Evolutionary conservation across 2,113 vertebrate species (phyloP), one percentile per base, ranked within the genome.

Genomic region (Saiga tatarica): DNA sequence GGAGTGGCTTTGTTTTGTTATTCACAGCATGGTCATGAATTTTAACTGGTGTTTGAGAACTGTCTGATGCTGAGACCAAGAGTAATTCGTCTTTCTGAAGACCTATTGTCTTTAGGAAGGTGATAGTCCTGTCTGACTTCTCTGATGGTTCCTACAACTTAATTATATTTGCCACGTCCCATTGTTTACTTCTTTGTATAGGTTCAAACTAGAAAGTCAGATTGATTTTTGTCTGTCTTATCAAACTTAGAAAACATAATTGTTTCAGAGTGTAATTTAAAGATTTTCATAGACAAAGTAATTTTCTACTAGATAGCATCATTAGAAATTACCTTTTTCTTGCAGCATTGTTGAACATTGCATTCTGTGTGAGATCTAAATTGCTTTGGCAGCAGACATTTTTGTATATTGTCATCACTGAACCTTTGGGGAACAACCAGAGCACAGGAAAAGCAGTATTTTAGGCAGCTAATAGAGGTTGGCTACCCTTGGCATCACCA

Each of bases 291-390:
- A 97, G 95, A 84, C 91, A 74, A 33, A 96, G 95, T 11, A 0
- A 85, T 95, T 55, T 91, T 96, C 93, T 84, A 1, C 59, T 59
- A 78, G n/a, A 67, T 42, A 59, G 47, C 60, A 28, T 71, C n/a
- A 16, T 91, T 87, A 84, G 53, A 90, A 67, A 71, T 92, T 36
- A 2, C 50, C 45, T 42, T 95, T 94, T 97, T 81, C 33, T 55
- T 67, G 55, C 74, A 55, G 64, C 81, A 10, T 95, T 15, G 57
- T 95, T 96, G 92, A 97, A 55, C 10, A 57, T 50, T 62, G 67
- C 42, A 91, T 98, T 98, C 50, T 97, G 7, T 92, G 21, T 82
- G 45, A 59, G 55, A 92, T 91, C 59, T 96, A 91, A 95, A 92
- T 93, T 95, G 64, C 87, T 83, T 96, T 53, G 1, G 33, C 11